These are phyloP conservation scores for Drosophila borealis DNA, from an alignment of 2,888 invertebrate species.

Conservation along the genomic window DNA sequence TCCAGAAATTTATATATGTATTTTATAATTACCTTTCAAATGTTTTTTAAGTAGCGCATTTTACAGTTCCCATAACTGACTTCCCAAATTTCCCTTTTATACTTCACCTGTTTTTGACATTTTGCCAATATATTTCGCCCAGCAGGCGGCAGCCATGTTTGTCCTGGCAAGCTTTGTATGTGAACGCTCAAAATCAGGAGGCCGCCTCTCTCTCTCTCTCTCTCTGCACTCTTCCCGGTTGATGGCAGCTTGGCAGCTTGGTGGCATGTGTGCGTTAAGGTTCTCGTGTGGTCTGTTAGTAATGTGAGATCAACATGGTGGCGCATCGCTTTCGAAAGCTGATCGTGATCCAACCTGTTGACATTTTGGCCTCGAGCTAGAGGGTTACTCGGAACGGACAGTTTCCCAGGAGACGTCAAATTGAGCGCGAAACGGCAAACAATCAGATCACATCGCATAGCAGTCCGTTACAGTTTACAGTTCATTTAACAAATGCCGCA, in stretches of 20 bases:
- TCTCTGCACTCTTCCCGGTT: conserved; percentile 7
- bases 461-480: conserved; percentile 53
- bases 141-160: conserved; percentile 72
- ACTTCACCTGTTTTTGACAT: conserved; percentile 80
- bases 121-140: conserved; percentile 64
- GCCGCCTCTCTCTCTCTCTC: conserved; percentile 1
- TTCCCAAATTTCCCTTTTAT: conserved; percentile 3
- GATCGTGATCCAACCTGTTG: conserved; percentile 64
- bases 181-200: not conserved
- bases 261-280: conserved; percentile 42
- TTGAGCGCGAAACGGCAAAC: conserved; percentile 25
- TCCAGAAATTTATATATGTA: not conserved
- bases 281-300: conserved; percentile 50
- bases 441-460: conserved; percentile 49
- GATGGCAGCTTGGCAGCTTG: not conserved
- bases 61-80: conserved; percentile 1
- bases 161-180: conserved; percentile 3
- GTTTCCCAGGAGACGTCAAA: conserved; percentile 64
- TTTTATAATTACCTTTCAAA: not conserved
- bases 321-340: conserved; percentile 22
- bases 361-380: conserved; percentile 16
- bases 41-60: conserved; percentile 27
- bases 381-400: not conserved
- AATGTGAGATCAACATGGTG: conserved; percentile 62
- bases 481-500: conserved; percentile 62